Evolutionary conservation across 2,888 invertebrate species (phyloP).

Genomic region (Polymixis lichenea): DNA sequence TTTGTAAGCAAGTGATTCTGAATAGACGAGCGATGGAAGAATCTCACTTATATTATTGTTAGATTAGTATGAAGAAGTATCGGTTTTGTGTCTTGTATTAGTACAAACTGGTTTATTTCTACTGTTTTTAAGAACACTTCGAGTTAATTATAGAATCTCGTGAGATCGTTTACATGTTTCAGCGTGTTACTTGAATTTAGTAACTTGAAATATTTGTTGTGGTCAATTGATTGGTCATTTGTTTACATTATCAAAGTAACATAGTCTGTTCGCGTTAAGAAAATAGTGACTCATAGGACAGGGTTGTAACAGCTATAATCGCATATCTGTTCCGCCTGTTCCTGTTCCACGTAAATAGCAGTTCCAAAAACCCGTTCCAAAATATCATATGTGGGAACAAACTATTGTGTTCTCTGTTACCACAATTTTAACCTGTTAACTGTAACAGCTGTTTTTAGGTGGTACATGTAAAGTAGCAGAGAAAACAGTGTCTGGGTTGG

Average conservation of each 20-base stretch:
- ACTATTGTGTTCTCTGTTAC: too few species aligned
- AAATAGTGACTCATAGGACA: too few species aligned
- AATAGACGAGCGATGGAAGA: slow-evolving; percentile 33
- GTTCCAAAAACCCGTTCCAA: too few species aligned
- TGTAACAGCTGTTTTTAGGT: too few species aligned
- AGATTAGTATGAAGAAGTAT: slow-evolving; percentile 31
- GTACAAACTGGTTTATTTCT: slow-evolving; percentile 46
- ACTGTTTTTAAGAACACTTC: slow-evolving; percentile 22
- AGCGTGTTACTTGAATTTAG: slow-evolving; percentile 12
- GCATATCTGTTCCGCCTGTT: too few species aligned
- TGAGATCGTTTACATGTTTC: slow-evolving; percentile 5
- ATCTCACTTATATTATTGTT: slow-evolving; percentile 58
- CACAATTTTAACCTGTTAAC: too few species aligned
- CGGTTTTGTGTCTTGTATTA: slow-evolving; percentile 48
- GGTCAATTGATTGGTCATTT: not conserved
- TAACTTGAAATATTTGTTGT: slow-evolving; percentile 4
- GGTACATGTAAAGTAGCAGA: too few species aligned
- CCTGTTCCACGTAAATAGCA: too few species aligned
- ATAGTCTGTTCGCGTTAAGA: too few species aligned
- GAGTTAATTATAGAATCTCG: slow-evolving; percentile 30
- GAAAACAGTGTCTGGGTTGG: too few species aligned
- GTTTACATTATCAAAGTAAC: slow-evolving; percentile 9
- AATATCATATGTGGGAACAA: too few species aligned
- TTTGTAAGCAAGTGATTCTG: slow-evolving; percentile 57
- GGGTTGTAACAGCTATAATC: too few species aligned